Conservation (phyloP, 2,888 invertebrate species). For the Oxycera nigricornis region DNA sequence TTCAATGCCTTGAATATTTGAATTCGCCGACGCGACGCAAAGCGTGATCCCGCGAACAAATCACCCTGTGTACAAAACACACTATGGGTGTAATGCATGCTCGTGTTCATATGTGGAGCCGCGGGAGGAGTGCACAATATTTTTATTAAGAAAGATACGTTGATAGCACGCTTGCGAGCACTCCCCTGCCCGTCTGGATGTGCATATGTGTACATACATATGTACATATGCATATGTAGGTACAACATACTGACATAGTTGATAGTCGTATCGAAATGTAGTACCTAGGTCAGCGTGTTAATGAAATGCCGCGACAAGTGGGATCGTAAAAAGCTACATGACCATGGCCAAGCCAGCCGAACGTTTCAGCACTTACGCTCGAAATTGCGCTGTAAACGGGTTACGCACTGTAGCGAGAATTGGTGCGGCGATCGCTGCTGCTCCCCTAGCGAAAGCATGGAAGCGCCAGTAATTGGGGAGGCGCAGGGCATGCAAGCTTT, state of each 20-base stretch:
- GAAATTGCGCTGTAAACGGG: neutral
- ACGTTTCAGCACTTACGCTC: constrained; percentile 1
- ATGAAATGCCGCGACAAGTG: constrained; percentile 40
- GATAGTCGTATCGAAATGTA: constrained; percentile 35
- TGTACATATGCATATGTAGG: neutral
- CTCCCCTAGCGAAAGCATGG: too few relatives aligned
- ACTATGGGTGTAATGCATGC: neutral
- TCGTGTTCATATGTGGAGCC: neutral
- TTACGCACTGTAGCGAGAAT: too few relatives aligned
- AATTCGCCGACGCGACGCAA: neutral
- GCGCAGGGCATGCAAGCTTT: too few relatives aligned
- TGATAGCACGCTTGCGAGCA: neutral
- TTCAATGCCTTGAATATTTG: constrained; percentile 19
- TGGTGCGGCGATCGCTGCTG: too few relatives aligned
- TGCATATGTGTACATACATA: neutral
- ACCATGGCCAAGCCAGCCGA: constrained; percentile 32
- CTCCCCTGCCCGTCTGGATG: neutral
- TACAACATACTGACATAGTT: constrained; percentile 33
- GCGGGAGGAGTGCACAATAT: constrained; percentile 15
- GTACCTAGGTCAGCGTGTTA: constrained; percentile 42
- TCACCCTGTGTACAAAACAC: constrained; percentile 21
- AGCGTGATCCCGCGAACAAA: neutral
- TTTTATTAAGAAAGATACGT: constrained; percentile 11
- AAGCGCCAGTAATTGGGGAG: too few relatives aligned
- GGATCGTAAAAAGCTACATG: constrained; percentile 39